Base-by-base conservation (phyloP, 2,797 vertebrate species). In the Vespertilio murinus region DNA sequence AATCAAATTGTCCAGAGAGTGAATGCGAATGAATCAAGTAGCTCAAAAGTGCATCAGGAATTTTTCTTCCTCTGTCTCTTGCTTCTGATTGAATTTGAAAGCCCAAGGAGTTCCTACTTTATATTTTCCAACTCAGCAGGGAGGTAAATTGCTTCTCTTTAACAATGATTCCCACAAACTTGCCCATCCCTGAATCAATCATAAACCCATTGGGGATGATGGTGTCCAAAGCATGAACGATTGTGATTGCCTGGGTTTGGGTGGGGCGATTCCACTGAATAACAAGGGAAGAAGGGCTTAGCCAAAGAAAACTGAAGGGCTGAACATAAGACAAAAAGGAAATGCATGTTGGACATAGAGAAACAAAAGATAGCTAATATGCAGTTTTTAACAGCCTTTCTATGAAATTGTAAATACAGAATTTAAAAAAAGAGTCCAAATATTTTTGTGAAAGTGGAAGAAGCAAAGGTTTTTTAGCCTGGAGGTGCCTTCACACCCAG, bases 41-140 rank as follows among this genome's bases (percentile, higher is more conserved):
- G 38, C 65, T 88, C 54, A 25, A 61, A 61, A 73, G n/a, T 28
- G 17, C 64, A 88, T 80, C n/a, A 74, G 33, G 12, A 90, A 49
- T 78, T 45, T 73, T 59, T 61, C 33, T 79, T 69, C 64, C 20
- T 78, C 56, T 4, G 2, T 64, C 12, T 38, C 28, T 69, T 92
- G 12, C 20, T 52, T 92, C 80, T 61, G 33, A 59, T 20, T 78
- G 35, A 81, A 84, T 95, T 45, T 18, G 14, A 94, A 94, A 25
- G 28, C 2, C 16, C 30, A 80, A 71, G n/a, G n/a, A 91, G 30
- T 6, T 71, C 42, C 35, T 64, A 28, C 56, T 75, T 91, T 38
- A 67, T 7, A 47, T 87, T 91, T 91, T 87, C 47, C 20, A 93
- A 16, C 2, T 89, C 74, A 85, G 42, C 18, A 47, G 6, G 2